Base-by-base conservation (phyloP, 2,888 invertebrate genomes). In the Acanthosoma haemorrhoidale region DNA sequence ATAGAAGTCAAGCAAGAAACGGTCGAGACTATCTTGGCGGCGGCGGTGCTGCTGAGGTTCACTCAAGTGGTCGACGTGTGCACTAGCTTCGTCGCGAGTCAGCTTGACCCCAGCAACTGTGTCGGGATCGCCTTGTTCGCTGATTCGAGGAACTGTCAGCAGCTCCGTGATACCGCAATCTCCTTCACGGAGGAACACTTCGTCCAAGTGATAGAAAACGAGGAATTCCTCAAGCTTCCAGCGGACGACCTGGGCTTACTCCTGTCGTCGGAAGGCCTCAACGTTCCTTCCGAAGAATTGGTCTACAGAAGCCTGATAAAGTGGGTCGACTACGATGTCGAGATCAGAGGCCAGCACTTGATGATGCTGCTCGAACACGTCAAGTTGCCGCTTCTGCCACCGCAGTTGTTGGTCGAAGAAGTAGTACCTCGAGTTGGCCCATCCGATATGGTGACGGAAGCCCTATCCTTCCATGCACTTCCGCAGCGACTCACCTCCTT, bases 51-150 rank as follows among this genome's bases (percentile, higher is more conserved):
- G 68, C 85, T 96, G 72, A 94, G 95, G 80, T 82, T 96, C 64
- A 85, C 85, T 76, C 88, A 92, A 75, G 94, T 96, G 39, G 91
- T 92, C 43, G 90, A 89, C 76, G 94, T 94, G 34, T 96, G 96
- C 79, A 94, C 94, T 77, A 86, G 87, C 77, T 96, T 94, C 80
- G 84, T 96, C 67, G 89, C 89, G 77, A 91, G 92, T 77, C 96
- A 95, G 79, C 83, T 94, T 68, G 92, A 94, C 80, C 95, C 95
- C 0, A 94, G 94, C 77, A 96, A 96, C 80, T 95, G 95, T 81
- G 85, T 96, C 75, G 96, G 96, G 21, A 95, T 96, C 78, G 88
- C 92, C 72, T 85, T 94, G 79, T 96, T 96, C 82, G 96, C 96
- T 43, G 95, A 96, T 79, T 90, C 91, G 76, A 94, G 94, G 80